Evolutionary conservation across 1,140 invertebrate genomes (phyloP), one percentile per base, ranked within the genome.

Genomic region (Zaprionus inermis): DNA sequence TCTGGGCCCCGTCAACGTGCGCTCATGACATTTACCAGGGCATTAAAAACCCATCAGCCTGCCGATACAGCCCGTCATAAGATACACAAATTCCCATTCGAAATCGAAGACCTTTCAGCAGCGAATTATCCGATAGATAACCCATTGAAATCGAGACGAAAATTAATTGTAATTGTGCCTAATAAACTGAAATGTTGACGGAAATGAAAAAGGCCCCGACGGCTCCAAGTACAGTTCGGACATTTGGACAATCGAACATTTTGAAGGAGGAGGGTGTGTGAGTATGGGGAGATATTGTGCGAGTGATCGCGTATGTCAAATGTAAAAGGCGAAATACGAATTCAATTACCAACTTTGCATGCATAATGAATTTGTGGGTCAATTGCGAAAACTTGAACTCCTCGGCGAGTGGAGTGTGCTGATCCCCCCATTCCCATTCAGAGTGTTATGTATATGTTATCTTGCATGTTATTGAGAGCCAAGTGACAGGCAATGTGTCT

Each of bases 301-400:
- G 1, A 51, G 81, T 75, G 79, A 81, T 72, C 81, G 63, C 60
- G 70, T 66, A 58, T 56, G 79, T 66, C 81, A 73, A 78, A 75
- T 80, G 80, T 83, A 83, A 83, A 83, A 83, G 81, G 72, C 76
- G 72, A 76, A 66, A 76, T 66, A 60, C 56, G 55, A 73, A 63
- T 80, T 73, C 82, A 81, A 78, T 81, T 85, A 73, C 65, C 38
- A 77, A 56, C 72, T 59, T 76, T 85, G 82, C 80, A 83, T 91
- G 82, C 86, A 86, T 91, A 90, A 90, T 88, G 78, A 86, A 90
- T 90, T 90, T 81, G 55, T 86, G 79, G 86, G 86, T 90, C 86
- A 90, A 90, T 91, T 90, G 79, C 77, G 80, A 90, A 90, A 82
- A 90, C 86, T 90, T 90, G 86, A 90, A 90, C 86, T 86, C 78